Evolutionary conservation across 2,888 invertebrate genomes (phyloP).

Genomic region (Perdita meconis): DNA sequence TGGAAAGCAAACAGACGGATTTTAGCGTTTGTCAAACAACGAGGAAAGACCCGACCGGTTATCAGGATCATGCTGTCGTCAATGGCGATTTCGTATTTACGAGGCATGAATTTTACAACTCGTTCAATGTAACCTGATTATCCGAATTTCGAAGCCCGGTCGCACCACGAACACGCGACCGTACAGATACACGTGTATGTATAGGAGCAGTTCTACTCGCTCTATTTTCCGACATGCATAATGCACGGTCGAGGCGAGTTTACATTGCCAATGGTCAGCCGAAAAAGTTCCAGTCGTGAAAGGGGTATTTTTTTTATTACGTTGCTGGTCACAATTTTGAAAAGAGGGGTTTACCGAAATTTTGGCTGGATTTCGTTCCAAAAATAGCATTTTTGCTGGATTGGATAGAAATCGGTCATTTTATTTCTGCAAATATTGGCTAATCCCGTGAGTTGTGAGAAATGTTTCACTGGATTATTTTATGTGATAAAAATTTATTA

Average conservation of each 20-base stretch:
- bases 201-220: slow-evolving; percentile 51
- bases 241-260: slow-evolving; percentile 64
- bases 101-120: slow-evolving; percentile 75
- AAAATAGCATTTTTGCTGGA: too few relatives aligned
- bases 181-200: slow-evolving; percentile 39
- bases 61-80: slow-evolving; percentile 44
- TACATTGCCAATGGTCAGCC: slow-evolving; percentile 64
- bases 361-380: slow-evolving; percentile 5
- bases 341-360: slow-evolving; percentile 29
- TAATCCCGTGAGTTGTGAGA: too few relatives aligned
- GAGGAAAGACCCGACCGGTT: slow-evolving; percentile 31
- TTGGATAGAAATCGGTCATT: too few relatives aligned
- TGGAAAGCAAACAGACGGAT: slow-evolving; percentile 39
- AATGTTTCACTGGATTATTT: too few relatives aligned
- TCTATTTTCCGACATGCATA: slow-evolving; percentile 71
- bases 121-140: slow-evolving; percentile 74
- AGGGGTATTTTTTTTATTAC: slow-evolving; percentile 43
- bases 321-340: slow-evolving; percentile 26
- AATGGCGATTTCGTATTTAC: slow-evolving; percentile 69
- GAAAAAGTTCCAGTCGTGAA: slow-evolving; percentile 52
- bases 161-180: slow-evolving; percentile 22
- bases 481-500: too few relatives aligned
- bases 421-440: too few relatives aligned
- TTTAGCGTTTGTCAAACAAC: slow-evolving; percentile 24
- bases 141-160: slow-evolving; percentile 63